phyloP scores from a whole-genome alignment of 2,797 vertebrate species.

The Acropternis orthonyx region DNA sequence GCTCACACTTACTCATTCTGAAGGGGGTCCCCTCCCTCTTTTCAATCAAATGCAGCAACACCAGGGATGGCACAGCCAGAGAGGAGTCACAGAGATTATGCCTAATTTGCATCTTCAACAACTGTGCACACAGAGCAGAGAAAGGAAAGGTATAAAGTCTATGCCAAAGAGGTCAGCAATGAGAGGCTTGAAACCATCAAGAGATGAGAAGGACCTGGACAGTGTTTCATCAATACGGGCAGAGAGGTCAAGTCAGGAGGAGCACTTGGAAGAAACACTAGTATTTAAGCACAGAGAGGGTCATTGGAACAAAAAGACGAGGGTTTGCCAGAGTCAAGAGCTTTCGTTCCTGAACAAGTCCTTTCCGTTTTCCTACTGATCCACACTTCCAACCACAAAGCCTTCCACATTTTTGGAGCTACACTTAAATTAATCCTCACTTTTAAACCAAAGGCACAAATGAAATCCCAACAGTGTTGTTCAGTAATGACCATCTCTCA shows the following conservation, averaged over 20 bases:
- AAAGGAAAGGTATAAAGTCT: neutral
- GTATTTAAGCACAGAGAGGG: neutral
- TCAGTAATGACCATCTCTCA: neutral
- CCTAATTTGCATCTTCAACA: neutral
- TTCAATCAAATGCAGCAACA: neutral
- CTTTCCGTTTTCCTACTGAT: neutral
- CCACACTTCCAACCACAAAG: neutral
- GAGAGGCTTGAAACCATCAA: neutral
- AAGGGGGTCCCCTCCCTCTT: neutral
- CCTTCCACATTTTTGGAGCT: neutral
- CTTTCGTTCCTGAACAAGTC: neutral
- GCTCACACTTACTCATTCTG: neutral
- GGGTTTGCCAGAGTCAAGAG: neutral
- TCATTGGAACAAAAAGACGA: neutral
- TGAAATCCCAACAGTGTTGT: neutral
- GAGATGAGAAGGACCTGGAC: neutral
- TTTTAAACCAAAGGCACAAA: neutral
- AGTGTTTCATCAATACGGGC: neutral
- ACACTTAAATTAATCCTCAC: neutral
- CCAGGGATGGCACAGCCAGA: neutral
- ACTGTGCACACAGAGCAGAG: neutral
- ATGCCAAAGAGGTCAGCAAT: neutral
- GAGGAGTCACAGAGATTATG: neutral
- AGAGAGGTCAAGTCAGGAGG: neutral
- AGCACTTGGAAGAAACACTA: neutral